Percentiles rank a stretch among this genome's conserved stretches.
These are phyloP conservation scores for Mesaphorura yosii DNA, from an alignment of 1,140 invertebrate species.

Conservation along the genomic window DNA sequence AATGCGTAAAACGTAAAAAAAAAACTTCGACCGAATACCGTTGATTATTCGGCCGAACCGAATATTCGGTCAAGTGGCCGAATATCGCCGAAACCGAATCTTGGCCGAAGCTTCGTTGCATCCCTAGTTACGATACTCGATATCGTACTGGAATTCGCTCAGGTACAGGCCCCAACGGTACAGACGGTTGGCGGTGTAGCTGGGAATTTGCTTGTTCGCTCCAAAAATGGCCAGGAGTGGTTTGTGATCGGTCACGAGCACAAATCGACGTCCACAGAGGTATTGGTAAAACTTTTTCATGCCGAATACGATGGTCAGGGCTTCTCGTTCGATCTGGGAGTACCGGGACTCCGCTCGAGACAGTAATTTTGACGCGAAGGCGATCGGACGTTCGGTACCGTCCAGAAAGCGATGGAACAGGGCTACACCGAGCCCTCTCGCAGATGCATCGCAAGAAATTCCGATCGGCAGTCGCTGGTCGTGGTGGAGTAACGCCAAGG, in stretches of 20 bases:
- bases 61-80: too few relatives aligned
- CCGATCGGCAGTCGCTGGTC: constrained; percentile 30
- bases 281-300: constrained; percentile 36
- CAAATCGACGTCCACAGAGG: constrained; percentile 35
- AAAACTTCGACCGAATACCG: too few relatives aligned
- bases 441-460: constrained; percentile 34
- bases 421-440: constrained; percentile 34
- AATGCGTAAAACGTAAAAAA: too few relatives aligned
- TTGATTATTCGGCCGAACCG: too few relatives aligned
- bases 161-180: constrained; percentile 27
- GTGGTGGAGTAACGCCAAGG: too few relatives aligned
- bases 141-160: constrained; percentile 14
- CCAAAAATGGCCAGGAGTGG: constrained; percentile 38
- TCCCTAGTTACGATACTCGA: constrained; percentile 32
- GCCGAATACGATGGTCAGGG: constrained; percentile 36
- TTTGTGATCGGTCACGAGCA: constrained; percentile 42
- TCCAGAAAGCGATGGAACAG: constrained; percentile 33
- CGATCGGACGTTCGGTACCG: constrained; percentile 33
- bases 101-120: too few relatives aligned
- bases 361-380: constrained; percentile 35
- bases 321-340: constrained; percentile 38
- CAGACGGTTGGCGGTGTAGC: constrained; percentile 29
- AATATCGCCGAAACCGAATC: too few relatives aligned
- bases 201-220: constrained; percentile 13
- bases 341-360: constrained; percentile 35